Evolutionary conservation across 2,888 invertebrate species (phyloP).

Genomic region (Sarcophaga carnaria): DNA sequence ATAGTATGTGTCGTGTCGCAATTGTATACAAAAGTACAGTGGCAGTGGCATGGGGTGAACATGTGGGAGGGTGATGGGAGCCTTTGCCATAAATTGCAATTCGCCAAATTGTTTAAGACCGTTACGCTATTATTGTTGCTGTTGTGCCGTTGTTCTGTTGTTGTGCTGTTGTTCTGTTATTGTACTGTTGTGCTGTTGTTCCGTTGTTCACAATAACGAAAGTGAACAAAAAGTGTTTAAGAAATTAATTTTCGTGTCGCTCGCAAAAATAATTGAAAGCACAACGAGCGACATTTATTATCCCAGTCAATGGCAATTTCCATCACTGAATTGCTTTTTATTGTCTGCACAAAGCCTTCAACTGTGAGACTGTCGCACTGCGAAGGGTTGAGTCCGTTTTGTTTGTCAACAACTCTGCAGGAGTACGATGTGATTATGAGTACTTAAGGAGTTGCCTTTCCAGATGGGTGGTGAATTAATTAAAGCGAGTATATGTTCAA

Average conservation of each 20-base stretch:
- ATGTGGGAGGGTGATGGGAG: neutral
- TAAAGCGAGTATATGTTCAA: slow-evolving; percentile 37
- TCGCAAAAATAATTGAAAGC: slow-evolving; percentile 32
- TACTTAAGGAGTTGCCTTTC: slow-evolving; percentile 23
- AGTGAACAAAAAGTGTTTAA: slow-evolving; percentile 64
- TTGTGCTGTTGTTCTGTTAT: neutral
- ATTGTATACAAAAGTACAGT: neutral
- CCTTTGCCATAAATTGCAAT: slow-evolving; percentile 55
- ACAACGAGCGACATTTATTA: slow-evolving; percentile 62
- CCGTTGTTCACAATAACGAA: slow-evolving; percentile 35
- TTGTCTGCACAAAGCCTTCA: slow-evolving; percentile 33
- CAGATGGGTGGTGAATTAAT: slow-evolving; percentile 56
- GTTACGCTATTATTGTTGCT: slow-evolving; percentile 7
- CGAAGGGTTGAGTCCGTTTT: slow-evolving; percentile 37
- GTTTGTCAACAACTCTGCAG: slow-evolving; percentile 17
- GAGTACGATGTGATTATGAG: slow-evolving; percentile 9
- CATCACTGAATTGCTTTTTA: slow-evolving; percentile 61
- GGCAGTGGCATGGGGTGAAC: neutral
- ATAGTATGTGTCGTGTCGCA: neutral
- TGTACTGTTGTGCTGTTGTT: neutral
- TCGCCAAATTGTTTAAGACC: slow-evolving; percentile 48
- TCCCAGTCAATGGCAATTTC: slow-evolving; percentile 66
- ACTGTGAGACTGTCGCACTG: slow-evolving; percentile 35
- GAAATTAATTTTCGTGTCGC: slow-evolving; percentile 67
- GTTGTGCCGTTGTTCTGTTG: neutral